phyloP scores from a whole-genome alignment of 1,140 invertebrate genomes.

The Phthorimaea operculella region DNA sequence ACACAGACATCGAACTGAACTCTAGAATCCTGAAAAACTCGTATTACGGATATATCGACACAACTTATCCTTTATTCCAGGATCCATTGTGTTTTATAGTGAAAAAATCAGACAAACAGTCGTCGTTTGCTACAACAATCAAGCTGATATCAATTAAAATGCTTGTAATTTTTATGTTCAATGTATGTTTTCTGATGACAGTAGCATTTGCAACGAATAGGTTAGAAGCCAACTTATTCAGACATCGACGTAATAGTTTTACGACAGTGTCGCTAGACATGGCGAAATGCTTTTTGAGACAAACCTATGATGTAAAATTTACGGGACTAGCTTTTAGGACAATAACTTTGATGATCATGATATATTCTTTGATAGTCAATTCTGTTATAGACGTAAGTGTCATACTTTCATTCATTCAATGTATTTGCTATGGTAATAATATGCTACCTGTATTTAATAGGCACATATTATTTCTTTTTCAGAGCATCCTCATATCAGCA shows the following conservation, averaged over 20 bases:
- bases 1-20: constrained; percentile 51
- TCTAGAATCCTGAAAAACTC: constrained; percentile 51
- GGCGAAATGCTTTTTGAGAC: constrained; percentile 53
- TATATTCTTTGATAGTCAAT: constrained; percentile 54
- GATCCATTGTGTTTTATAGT: constrained; percentile 54
- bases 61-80: constrained; percentile 47
- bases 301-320: constrained; percentile 50
- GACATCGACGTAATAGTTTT: background rate
- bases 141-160: constrained; percentile 45
- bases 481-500: constrained; percentile 56
- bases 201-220: constrained; percentile 31
- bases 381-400: constrained; percentile 58
- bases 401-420: no score
- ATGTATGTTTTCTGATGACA: constrained; percentile 34
- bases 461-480: no score
- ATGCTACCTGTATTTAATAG: no score
- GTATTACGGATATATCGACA: constrained; percentile 58
- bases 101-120: constrained; percentile 46
- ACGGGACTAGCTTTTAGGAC: constrained; percentile 42
- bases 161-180: constrained; percentile 40
- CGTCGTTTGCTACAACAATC: constrained; percentile 44
- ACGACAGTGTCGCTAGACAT: constrained; percentile 25
- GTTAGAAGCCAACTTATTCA: constrained; percentile 30
- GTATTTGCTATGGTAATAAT: no score
- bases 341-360: constrained; percentile 36